Conservation (phyloP, 2,113 vertebrate genomes). For the Nyctibius bracteatus region DNA sequence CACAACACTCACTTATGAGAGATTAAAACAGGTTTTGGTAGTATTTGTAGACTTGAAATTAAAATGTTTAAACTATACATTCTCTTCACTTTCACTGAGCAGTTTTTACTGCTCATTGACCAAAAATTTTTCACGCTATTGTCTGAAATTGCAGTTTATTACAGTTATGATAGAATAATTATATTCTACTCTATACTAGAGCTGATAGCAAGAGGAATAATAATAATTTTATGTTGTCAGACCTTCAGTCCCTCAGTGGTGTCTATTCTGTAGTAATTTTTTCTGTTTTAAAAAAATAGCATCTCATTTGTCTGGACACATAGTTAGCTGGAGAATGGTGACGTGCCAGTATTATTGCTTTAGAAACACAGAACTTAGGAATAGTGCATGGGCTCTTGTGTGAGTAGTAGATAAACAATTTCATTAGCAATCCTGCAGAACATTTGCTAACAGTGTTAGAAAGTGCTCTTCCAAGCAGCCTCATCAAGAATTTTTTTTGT, state of each 20-base stretch:
- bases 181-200: background rate
- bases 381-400: background rate
- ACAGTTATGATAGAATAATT: conserved; percentile 27
- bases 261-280: background rate
- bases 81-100: background rate
- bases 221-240: background rate
- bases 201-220: background rate
- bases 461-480: conserved; percentile 39
- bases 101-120: conserved; percentile 21
- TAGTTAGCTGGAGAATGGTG: background rate
- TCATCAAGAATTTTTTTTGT: background rate
- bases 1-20: background rate
- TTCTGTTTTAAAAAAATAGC: background rate
- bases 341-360: background rate
- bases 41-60: background rate
- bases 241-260: background rate
- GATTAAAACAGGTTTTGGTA: background rate
- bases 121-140: conserved; percentile 17
- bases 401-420: conserved; percentile 30
- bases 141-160: conserved; percentile 43
- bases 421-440: background rate
- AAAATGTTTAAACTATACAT: background rate
- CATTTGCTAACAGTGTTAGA: conserved; percentile 39
- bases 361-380: background rate
- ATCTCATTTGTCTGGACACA: background rate